Base-by-base conservation (phyloP, 2,888 invertebrate genomes). In the Apamea sordens region DNA sequence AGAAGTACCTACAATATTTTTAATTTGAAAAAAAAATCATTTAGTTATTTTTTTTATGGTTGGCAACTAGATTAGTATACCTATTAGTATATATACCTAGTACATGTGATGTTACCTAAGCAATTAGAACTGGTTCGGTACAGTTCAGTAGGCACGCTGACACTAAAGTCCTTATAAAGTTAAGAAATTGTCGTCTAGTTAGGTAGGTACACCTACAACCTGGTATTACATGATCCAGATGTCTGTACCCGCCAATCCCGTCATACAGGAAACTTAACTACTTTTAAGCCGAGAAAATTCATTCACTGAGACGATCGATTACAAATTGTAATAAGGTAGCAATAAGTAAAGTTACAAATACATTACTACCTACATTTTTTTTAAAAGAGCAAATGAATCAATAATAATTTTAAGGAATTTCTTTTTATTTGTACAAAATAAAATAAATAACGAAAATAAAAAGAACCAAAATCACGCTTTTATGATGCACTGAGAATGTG, bases 261-360 rank as follows among this genome's bases (percentile, higher is more conserved):
- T 72, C 56, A 73, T 50, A 84, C 53, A 64, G 73, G 75, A 70
- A 79, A 65, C 41, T 41, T n/a, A 70, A 69, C 65, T 68, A 75
- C 28, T 72, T 70, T 41, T 41, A 70, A 64, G 63, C 36, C 18
- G 8, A 56, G 73, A 83, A 72, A 64, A 77, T 69, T 53, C 24
- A 77, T 64, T 64, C 59, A 64, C 44, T 44, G 50, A 64, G 50
- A 83, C 77, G 81, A 77, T 56, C 8, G 53, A 70, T 76, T 65
- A 24, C 75, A 67, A 24, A 69, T 28, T 28, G 63, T 64, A 71
- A 47, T 28, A 53, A 32, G 18, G 6, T 61, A 59, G 11, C 4
- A 24, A 24, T 21, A 18, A 47, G 15, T 50, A 50, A n/a, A 73
- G n/a, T n/a, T 36, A 53, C 2, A 53, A 24, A 68, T 24, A 32